These are phyloP conservation scores for Gallinago nigripennis DNA, from an alignment of 2,797 vertebrate genomes.

Conservation along the genomic window DNA sequence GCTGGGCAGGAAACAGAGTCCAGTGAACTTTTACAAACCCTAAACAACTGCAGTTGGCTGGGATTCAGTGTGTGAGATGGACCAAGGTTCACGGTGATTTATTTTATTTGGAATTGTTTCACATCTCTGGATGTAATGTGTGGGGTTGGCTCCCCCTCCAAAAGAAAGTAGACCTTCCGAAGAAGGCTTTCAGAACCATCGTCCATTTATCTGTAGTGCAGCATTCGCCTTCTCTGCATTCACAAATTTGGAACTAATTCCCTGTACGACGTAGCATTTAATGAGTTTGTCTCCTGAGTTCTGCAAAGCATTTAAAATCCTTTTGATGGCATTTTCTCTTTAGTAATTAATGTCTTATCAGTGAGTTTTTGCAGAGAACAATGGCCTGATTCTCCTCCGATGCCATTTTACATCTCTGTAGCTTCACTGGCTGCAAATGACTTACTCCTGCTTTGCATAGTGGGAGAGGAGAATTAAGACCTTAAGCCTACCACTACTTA, in stretches of 20 bases:
- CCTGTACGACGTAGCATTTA: slow-evolving; percentile 40
- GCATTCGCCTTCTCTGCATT: slow-evolving; percentile 22
- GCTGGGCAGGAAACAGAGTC: slow-evolving; percentile 54
- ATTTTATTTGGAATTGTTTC: slow-evolving; percentile 46
- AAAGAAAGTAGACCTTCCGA: slow-evolving; percentile 15
- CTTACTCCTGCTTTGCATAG: slow-evolving; percentile 29
- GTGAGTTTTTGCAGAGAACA: slow-evolving; percentile 54
- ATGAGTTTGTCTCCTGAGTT: slow-evolving; percentile 64
- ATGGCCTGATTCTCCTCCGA: slow-evolving; percentile 52
- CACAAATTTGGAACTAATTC: slow-evolving; percentile 58
- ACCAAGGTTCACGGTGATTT: slow-evolving; percentile 51
- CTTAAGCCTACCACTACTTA: slow-evolving; percentile 32
- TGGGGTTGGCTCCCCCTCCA: not conserved
- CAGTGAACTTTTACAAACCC: slow-evolving; percentile 59
- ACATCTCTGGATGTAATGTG: slow-evolving; percentile 18
- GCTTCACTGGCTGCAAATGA: slow-evolving; percentile 36
- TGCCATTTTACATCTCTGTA: slow-evolving; percentile 50
- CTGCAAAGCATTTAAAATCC: slow-evolving; percentile 63
- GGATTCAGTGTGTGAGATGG: slow-evolving; percentile 17
- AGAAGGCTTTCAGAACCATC: not conserved
- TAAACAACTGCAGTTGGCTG: slow-evolving; percentile 52
- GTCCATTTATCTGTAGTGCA: slow-evolving; percentile 31
- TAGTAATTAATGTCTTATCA: slow-evolving; percentile 70
- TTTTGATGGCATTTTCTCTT: slow-evolving; percentile 64
- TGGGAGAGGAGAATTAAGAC: slow-evolving; percentile 32